These are phyloP conservation scores for Lucilia sericata DNA, from an alignment of 1,140 invertebrate genomes.

Conservation along the genomic window DNA sequence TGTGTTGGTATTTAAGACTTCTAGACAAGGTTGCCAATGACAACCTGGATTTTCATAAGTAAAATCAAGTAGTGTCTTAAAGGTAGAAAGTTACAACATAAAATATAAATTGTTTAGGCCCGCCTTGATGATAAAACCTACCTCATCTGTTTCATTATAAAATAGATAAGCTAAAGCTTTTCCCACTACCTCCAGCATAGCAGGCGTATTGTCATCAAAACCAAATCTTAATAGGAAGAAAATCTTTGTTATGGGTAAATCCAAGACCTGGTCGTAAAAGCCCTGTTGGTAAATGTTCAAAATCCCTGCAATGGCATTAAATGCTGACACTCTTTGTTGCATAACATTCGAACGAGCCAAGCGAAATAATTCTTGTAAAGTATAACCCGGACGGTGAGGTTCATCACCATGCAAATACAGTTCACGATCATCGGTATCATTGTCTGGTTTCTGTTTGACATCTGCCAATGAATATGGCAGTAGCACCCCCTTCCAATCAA, in stretches of 20 bases:
- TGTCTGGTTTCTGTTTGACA: slow-evolving; percentile 37
- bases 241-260: slow-evolving; percentile 76
- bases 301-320: slow-evolving; percentile 83
- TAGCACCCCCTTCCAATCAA: slow-evolving; percentile 77
- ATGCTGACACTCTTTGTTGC: slow-evolving; percentile 84
- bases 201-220: slow-evolving; percentile 83
- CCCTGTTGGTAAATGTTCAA: slow-evolving; percentile 79
- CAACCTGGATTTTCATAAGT: slow-evolving; percentile 77
- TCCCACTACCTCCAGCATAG: slow-evolving; percentile 79
- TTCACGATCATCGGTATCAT: slow-evolving; percentile 74
- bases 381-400: slow-evolving; percentile 89
- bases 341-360: slow-evolving; percentile 74
- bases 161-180: slow-evolving; percentile 80
- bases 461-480: slow-evolving; percentile 72
- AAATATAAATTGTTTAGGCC: background rate
- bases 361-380: slow-evolving; percentile 86
- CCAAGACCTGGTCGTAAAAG: slow-evolving; percentile 77
- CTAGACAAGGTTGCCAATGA: slow-evolving; percentile 73
- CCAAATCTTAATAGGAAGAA: slow-evolving; percentile 86
- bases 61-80: slow-evolving; percentile 72
- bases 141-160: slow-evolving; percentile 82
- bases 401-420: slow-evolving; percentile 94
- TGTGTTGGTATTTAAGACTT: slow-evolving; percentile 60
- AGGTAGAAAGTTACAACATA: background rate
- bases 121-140: slow-evolving; percentile 61